phyloP scores from a whole-genome alignment of 2,113 vertebrate genomes.

The Cebus imitator region DNA sequence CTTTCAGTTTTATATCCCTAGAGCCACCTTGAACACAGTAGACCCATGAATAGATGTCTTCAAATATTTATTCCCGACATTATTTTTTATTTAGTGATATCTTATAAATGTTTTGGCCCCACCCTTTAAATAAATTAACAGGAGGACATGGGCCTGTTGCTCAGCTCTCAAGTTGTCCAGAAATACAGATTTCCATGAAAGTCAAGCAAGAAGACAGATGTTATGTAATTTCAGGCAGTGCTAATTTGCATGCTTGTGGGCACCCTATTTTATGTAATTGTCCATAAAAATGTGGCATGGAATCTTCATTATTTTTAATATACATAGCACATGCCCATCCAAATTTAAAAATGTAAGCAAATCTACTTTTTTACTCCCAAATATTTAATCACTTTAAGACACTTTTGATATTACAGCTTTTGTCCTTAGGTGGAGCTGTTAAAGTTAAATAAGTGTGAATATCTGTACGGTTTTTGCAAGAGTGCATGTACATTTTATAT shows the following conservation, averaged over 20 bases:
- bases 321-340: conserved; percentile 7
- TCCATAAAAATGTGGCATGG: conserved; percentile 57
- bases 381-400: conserved; percentile 72
- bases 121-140: background rate
- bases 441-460: conserved; percentile 84
- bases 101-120: background rate
- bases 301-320: conserved; percentile 58
- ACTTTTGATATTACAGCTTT: conserved; percentile 66
- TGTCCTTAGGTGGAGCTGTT: conserved; percentile 74
- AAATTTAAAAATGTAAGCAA: conserved; percentile 58
- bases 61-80: background rate
- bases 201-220: background rate
- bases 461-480: conserved; percentile 80
- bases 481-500: conserved; percentile 77
- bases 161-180: background rate
- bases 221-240: conserved; percentile 10
- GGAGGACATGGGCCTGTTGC: background rate
- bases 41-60: background rate
- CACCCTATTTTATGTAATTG: conserved; percentile 40
- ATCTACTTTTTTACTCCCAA: conserved; percentile 54
- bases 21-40: background rate
- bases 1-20: background rate
- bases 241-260: conserved; percentile 9
- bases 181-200: conserved; percentile 27
- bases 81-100: background rate